Percentiles rank a stretch among this genome's conserved stretches.
These are phyloP conservation scores for Protodeltote pygarga DNA, from an alignment of 2,888 invertebrate species.

Conservation along the genomic window DNA sequence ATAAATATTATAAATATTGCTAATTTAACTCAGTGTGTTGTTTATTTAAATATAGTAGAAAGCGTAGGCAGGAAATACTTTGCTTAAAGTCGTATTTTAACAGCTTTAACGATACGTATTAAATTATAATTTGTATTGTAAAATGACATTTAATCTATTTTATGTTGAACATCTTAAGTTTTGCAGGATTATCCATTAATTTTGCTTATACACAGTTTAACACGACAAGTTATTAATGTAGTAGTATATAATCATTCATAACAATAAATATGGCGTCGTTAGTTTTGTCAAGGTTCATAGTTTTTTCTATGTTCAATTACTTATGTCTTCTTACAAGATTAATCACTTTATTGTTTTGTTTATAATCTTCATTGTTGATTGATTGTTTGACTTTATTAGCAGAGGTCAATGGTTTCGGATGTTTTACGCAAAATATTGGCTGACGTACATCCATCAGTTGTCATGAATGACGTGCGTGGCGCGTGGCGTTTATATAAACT, in stretches of 20 bases:
- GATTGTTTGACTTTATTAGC: conserved; percentile 53
- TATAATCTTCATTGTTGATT: conserved; percentile 50
- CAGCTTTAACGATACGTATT: background rate
- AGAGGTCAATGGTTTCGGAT: conserved; percentile 10
- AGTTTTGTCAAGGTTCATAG: conserved; percentile 19
- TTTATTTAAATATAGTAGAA: conserved; percentile 16
- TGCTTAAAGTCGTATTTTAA: conserved; percentile 3
- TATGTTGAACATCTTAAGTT: too few species aligned
- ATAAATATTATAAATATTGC: conserved; percentile 38
- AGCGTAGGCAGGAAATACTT: conserved; percentile 2
- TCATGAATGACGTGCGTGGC: too few species aligned
- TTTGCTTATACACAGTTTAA: conserved; percentile 7
- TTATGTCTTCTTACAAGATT: conserved; percentile 45
- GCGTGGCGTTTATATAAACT: too few species aligned
- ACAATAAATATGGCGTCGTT: conserved; percentile 3
- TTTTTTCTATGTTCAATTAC: conserved; percentile 30
- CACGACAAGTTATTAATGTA: too few species aligned
- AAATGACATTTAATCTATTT: too few species aligned
- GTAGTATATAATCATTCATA: conserved; percentile 3
- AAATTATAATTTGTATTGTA: too few species aligned
- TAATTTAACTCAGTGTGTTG: conserved; percentile 21
- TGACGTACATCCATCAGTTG: too few species aligned
- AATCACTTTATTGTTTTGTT: conserved; percentile 50
- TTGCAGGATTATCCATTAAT: conserved; percentile 3
- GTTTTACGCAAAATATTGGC: too few species aligned